A percentile compares a stretch with the other conserved stretches of the same genome.
Evolutionary conservation across 1,140 invertebrate genomes (phyloP).

Genomic region (Drosophila saltans): DNA sequence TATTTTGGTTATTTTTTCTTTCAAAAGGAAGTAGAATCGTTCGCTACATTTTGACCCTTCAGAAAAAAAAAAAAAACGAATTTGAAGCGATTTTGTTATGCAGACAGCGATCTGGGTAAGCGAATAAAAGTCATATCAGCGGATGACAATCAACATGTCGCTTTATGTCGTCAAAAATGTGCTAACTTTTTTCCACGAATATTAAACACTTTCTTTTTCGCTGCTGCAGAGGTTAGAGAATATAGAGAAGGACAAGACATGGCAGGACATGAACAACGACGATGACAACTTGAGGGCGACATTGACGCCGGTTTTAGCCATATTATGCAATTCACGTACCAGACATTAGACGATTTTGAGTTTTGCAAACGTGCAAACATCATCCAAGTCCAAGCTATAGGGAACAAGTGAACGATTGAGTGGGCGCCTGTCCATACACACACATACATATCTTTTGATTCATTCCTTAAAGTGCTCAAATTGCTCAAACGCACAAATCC

Average conservation of each 20-base stretch:
- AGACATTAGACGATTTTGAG: conserved; percentile 59
- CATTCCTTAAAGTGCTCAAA: conserved; percentile 35
- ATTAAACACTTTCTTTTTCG: conserved; percentile 45
- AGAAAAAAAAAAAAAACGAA: too few relatives aligned
- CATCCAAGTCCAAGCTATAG: conserved; percentile 9
- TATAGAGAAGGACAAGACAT: not conserved
- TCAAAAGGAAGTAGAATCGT: too few relatives aligned
- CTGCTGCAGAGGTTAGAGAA: conserved; percentile 16
- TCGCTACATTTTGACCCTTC: not conserved
- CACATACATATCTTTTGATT: conserved; percentile 21
- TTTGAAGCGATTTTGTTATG: conserved; percentile 32
- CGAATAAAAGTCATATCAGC: conserved; percentile 49
- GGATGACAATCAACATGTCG: conserved; percentile 40
- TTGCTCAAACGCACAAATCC: conserved; percentile 52
- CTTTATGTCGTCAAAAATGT: conserved; percentile 43
- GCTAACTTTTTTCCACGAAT: conserved; percentile 55
- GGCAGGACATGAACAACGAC: conserved; percentile 32
- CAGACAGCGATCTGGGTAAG: conserved; percentile 44
- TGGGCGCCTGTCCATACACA: not conserved
- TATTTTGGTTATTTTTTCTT: too few relatives aligned
- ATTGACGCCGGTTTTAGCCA: conserved; percentile 41
- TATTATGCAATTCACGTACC: conserved; percentile 60
- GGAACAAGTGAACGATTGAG: not conserved
- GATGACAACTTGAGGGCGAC: conserved; percentile 51
- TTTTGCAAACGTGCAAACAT: conserved; percentile 47